These are phyloP conservation scores for Paracanthobrama guichenoti DNA, from an alignment of 2,113 vertebrate genomes.

Conservation along the genomic window DNA sequence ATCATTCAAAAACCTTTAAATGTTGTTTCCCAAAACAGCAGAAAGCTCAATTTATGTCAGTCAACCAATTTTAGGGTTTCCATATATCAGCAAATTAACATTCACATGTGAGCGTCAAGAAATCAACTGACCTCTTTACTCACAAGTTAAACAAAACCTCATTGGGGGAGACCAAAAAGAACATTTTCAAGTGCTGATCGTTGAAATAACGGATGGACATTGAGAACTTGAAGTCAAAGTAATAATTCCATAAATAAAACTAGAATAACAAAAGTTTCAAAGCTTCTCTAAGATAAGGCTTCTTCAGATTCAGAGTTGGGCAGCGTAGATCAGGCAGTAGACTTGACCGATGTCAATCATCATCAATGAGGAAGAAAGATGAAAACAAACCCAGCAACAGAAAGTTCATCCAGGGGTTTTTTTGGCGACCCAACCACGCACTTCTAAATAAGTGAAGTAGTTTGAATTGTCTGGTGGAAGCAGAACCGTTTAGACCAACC, in stretches of 20 bases:
- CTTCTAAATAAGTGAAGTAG: conserved; percentile 33
- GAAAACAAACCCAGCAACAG: conserved; percentile 21
- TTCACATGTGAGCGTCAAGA: not conserved
- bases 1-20: conserved; percentile 5
- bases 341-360: conserved; percentile 44
- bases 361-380: not conserved
- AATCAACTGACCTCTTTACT: conserved; percentile 61
- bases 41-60: not conserved
- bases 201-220: conserved; percentile 45
- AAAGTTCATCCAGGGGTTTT: not conserved
- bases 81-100: conserved; percentile 21
- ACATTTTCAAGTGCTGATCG: conserved; percentile 60
- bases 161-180: conserved; percentile 50
- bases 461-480: conserved; percentile 29
- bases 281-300: conserved; percentile 75
- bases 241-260: conserved; percentile 31
- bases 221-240: conserved; percentile 36
- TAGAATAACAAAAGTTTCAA: conserved; percentile 35
- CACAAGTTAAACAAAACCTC: conserved; percentile 69
- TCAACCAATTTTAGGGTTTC: not conserved
- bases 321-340: conserved; percentile 79
- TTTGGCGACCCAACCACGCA: not conserved
- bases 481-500: conserved; percentile 8
- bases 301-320: conserved; percentile 64
- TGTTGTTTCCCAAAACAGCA: conserved; percentile 16